Percentiles rank a stretch among this genome's conserved stretches.
phyloP scores from a whole-genome alignment of 2,888 invertebrate species.

The Brachyptera putata region DNA sequence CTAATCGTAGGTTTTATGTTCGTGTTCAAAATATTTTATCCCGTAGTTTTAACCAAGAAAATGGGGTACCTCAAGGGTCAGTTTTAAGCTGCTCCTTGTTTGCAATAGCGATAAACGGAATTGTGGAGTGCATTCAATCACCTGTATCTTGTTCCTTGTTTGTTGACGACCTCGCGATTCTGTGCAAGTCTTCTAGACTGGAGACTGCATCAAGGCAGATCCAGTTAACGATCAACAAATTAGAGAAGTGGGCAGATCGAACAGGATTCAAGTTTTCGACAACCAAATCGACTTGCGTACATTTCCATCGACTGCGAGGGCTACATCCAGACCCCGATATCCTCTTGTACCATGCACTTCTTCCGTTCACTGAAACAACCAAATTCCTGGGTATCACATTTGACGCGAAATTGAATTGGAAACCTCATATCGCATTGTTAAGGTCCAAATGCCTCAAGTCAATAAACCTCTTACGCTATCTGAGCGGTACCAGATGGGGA shows the following conservation, averaged over 20 bases:
- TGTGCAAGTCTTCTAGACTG: not conserved
- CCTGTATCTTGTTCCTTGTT: conserved; percentile 3
- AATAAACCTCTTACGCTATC: conserved; percentile 6
- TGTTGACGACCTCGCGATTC: conserved; percentile 19
- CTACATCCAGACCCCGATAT: conserved; percentile 2
- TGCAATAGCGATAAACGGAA: conserved; percentile 17
- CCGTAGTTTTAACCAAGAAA: not conserved
- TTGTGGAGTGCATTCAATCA: not conserved
- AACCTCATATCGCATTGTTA: not conserved
- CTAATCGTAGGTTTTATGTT: conserved; percentile 6
- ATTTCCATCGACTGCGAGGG: not conserved
- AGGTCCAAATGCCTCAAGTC: no score
- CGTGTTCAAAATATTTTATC: conserved; percentile 8
- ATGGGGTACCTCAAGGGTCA: conserved; percentile 25
- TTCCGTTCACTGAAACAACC: not conserved
- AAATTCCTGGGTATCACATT: conserved; percentile 13
- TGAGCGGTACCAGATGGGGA: conserved; percentile 1
- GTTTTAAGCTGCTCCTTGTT: conserved; percentile 23
- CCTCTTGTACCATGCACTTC: not conserved
- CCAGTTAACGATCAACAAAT: not conserved
- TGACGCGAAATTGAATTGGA: conserved; percentile 16
- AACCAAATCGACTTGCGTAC: conserved; percentile 11
- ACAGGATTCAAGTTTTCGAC: conserved; percentile 15
- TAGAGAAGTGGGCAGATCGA: not conserved
- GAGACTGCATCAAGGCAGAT: not conserved